Conservation (phyloP, 53 echinoderm and acorn worm species). For the Paracentrotus lividus region DNA sequence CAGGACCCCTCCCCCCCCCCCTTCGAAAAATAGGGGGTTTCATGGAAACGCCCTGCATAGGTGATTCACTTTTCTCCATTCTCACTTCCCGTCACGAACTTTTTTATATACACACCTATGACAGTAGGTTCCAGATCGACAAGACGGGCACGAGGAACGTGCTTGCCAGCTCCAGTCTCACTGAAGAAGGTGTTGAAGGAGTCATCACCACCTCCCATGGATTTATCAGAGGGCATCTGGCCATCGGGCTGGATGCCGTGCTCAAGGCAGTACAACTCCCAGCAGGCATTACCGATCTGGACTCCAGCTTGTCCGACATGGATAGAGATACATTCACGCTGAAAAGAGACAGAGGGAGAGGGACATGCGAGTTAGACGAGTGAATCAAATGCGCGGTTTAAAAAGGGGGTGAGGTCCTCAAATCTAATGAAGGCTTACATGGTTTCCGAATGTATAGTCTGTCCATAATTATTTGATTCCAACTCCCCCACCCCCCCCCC, state of each 20-base stretch:
- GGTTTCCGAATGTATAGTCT: too few species aligned
- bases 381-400: background rate
- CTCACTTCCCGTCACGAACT: background rate
- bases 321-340: slow-evolving; percentile 80
- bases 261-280: slow-evolving; percentile 92
- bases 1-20: too few species aligned
- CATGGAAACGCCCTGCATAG: too few species aligned
- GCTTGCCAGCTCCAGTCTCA: slow-evolving; percentile 70
- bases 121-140: slow-evolving; percentile 72
- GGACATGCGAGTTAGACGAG: background rate
- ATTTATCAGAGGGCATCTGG: slow-evolving; percentile 81
- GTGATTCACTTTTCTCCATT: background rate
- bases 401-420: too few species aligned
- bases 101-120: slow-evolving; percentile 29
- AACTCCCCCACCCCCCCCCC: background rate
- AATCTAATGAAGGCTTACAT: background rate
- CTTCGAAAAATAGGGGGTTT: too few species aligned
- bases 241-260: slow-evolving; percentile 95
- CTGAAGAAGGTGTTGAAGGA: slow-evolving; percentile 78
- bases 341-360: background rate
- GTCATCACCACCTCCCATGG: slow-evolving; percentile 59
- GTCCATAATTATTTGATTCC: background rate
- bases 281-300: slow-evolving; percentile 94
- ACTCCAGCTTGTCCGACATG: slow-evolving; percentile 93
- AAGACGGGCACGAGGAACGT: slow-evolving; percentile 61